These are phyloP conservation scores for Cherax destructor DNA, from an alignment of 1,140 invertebrate species.

Conservation along the genomic window DNA sequence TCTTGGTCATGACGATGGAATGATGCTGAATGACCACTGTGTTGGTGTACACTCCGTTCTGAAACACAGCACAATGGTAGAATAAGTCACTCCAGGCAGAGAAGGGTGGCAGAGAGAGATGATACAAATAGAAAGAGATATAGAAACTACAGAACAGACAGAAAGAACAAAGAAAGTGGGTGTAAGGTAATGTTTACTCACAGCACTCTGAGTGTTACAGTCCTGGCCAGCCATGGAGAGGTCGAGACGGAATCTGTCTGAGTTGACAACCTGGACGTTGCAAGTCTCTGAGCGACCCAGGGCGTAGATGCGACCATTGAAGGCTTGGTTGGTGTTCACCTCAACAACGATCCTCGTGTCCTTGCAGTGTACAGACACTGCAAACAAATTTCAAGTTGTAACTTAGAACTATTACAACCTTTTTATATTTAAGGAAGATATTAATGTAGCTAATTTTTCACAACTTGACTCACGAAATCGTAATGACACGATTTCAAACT, in stretches of 20 bases:
- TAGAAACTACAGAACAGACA: not conserved
- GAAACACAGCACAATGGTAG: constrained; percentile 55
- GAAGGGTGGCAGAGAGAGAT: not conserved
- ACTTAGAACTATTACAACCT: too few species aligned
- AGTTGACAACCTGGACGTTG: constrained; percentile 94
- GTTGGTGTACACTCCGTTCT: constrained; percentile 95
- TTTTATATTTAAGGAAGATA: too few species aligned
- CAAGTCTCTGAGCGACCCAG: constrained; percentile 94
- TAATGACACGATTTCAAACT: too few species aligned
- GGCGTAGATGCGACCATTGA: constrained; percentile 95
- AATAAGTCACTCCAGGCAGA: not conserved
- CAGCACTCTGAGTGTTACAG: constrained; percentile 85
- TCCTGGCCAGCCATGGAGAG: constrained; percentile 94
- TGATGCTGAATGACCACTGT: constrained; percentile 96
- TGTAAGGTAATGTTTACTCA: constrained; percentile 67
- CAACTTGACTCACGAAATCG: too few species aligned
- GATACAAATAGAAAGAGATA: not conserved
- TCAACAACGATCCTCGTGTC: constrained; percentile 94
- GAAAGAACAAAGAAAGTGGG: not conserved
- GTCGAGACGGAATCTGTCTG: constrained; percentile 92
- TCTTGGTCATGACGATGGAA: constrained; percentile 97
- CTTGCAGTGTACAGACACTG: constrained; percentile 95
- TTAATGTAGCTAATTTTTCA: too few species aligned
- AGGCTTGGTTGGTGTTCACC: constrained; percentile 93
- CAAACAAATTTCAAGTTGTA: constrained; percentile 3